phyloP scores from a whole-genome alignment of 2,113 vertebrate genomes.

The Chaenocephalus aceratus region DNA sequence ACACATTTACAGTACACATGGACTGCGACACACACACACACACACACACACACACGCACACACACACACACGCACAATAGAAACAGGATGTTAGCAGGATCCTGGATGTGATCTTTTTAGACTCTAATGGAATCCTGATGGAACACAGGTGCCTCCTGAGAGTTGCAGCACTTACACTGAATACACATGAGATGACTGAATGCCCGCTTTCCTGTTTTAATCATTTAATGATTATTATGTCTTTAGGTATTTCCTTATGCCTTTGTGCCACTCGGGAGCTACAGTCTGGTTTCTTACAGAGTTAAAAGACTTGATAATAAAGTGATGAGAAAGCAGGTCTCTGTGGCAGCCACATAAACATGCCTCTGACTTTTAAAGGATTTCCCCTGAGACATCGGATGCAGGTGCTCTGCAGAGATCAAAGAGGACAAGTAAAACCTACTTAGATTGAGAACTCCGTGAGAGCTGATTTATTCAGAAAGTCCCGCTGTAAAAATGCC shows the following conservation, averaged over 20 bases:
- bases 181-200: conserved; percentile 73
- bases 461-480: conserved; percentile 72
- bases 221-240: conserved; percentile 81
- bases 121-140: conserved; percentile 77
- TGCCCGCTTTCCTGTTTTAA: conserved; percentile 66
- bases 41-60: conserved; percentile 33
- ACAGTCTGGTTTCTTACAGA: conserved; percentile 45
- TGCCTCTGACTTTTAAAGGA: conserved; percentile 79
- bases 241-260: conserved; percentile 71
- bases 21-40: conserved; percentile 33
- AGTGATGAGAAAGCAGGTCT: conserved; percentile 75
- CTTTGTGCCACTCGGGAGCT: conserved; percentile 48
- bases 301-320: conserved; percentile 74
- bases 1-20: conserved; percentile 57
- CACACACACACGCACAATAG: conserved; percentile 12
- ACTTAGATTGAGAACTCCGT: conserved; percentile 64
- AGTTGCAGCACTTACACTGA: conserved; percentile 57
- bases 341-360: conserved; percentile 74
- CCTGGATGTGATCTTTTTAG: conserved; percentile 66
- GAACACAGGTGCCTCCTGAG: conserved; percentile 79
- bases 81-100: conserved; percentile 76
- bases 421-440: conserved; percentile 73
- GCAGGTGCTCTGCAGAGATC: conserved; percentile 81
- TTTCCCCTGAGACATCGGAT: conserved; percentile 79
- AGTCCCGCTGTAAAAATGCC: conserved; percentile 67